Percentiles rank a stretch among this genome's conserved stretches.
Evolutionary conservation across 2,888 invertebrate species (phyloP).

Genomic region (Ischnura elegans): DNA sequence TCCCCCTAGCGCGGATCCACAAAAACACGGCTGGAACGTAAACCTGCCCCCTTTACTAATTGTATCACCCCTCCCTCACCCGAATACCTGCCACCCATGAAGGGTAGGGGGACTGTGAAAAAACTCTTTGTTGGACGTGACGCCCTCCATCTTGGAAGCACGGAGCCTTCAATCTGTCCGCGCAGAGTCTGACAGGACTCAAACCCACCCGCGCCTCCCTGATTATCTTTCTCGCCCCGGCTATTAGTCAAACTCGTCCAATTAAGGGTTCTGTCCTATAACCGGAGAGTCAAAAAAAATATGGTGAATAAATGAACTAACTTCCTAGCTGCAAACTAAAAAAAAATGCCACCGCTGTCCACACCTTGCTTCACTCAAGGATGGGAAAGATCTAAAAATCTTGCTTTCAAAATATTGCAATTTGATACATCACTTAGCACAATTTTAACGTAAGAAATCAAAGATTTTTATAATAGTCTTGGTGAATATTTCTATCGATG

Average conservation of each 20-base stretch:
- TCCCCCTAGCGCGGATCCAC: neutral
- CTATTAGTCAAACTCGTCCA: slow-evolving; percentile 65
- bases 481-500: no score
- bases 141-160: neutral
- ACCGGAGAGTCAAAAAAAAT: neutral
- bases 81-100: neutral
- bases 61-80: neutral
- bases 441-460: no score
- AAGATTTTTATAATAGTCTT: no score
- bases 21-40: neutral
- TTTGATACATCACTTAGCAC: no score
- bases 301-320: slow-evolving; percentile 11
- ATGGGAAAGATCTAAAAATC: no score
- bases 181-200: slow-evolving; percentile 28
- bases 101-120: neutral
- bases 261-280: slow-evolving; percentile 1
- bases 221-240: slow-evolving; percentile 49
- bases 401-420: no score
- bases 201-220: slow-evolving; percentile 15
- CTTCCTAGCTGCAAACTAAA: neutral
- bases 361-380: neutral
- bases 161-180: slow-evolving; percentile 59
- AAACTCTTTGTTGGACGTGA: neutral
- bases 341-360: neutral
- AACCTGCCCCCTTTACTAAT: neutral